phyloP scores from a whole-genome alignment of 2,113 vertebrate species.

The Neodontobutis hainanensis region DNA sequence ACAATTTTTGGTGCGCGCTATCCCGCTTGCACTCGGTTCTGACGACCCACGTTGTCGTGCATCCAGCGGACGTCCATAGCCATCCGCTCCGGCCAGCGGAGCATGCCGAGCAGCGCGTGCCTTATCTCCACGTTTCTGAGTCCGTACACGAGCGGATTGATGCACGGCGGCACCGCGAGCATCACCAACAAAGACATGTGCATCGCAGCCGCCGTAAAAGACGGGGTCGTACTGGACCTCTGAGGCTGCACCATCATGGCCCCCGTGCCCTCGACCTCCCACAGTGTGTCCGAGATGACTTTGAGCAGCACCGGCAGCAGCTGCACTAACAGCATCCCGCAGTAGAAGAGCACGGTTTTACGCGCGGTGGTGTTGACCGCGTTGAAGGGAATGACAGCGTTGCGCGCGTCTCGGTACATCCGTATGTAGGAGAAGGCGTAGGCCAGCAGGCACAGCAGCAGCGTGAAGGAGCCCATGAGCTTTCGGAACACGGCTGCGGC shows the following conservation, averaged over 20 bases:
- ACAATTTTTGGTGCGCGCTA: no score
- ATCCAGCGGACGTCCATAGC: accelerated
- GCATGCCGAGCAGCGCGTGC: slow-evolving; percentile 4
- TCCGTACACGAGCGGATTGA: slow-evolving; percentile 70
- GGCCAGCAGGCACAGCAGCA: slow-evolving; percentile 50
- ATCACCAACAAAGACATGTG: slow-evolving; percentile 55
- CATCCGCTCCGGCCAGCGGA: not conserved
- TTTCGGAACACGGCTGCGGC: slow-evolving; percentile 49
- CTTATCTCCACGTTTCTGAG: slow-evolving; percentile 58
- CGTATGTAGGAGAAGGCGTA: slow-evolving; percentile 56
- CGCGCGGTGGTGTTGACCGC: slow-evolving; percentile 54
- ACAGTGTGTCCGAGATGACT: slow-evolving; percentile 49
- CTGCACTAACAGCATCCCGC: slow-evolving; percentile 68
- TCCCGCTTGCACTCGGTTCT: not conserved
- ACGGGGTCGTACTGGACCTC: not conserved
- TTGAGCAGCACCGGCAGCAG: slow-evolving; percentile 63
- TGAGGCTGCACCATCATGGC: not conserved
- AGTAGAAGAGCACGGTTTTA: slow-evolving; percentile 67
- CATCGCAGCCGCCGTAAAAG: slow-evolving; percentile 19
- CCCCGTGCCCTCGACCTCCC: slow-evolving; percentile 45
- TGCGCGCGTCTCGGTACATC: slow-evolving; percentile 63
- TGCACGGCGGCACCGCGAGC: slow-evolving; percentile 61
- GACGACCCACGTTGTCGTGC: not conserved
- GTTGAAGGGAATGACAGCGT: slow-evolving; percentile 64
- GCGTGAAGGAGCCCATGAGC: not conserved